Evolutionary conservation across 2,113 vertebrate genomes (phyloP).

Genomic region (Numenius arquata): DNA sequence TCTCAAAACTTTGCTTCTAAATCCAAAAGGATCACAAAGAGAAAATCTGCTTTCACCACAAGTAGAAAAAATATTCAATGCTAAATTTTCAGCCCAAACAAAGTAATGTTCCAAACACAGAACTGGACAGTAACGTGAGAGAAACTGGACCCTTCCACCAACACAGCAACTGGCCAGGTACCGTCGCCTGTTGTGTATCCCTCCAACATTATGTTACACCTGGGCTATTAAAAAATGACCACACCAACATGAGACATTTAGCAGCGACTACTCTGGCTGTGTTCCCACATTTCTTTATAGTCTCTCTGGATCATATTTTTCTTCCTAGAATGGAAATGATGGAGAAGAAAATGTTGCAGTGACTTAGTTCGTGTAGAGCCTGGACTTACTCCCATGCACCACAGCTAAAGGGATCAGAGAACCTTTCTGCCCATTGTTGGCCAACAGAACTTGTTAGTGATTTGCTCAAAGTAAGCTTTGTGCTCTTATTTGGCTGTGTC

Average conservation of each 20-base stretch:
- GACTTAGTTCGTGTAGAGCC: neutral
- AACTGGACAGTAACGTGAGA: neutral
- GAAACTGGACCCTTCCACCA: neutral
- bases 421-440: constrained; percentile 45
- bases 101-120: neutral
- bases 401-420: constrained; percentile 24
- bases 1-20: neutral
- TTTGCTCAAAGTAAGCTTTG: constrained; percentile 63
- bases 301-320: neutral
- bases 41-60: neutral
- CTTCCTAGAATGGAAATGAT: constrained; percentile 65
- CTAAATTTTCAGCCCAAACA: neutral
- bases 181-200: neutral
- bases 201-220: neutral
- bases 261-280: neutral
- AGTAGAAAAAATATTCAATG: neutral
- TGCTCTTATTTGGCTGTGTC: constrained; percentile 71
- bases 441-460: constrained; percentile 60
- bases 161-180: neutral
- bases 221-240: neutral
- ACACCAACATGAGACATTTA: neutral
- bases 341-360: constrained; percentile 14
- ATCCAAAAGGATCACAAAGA: neutral
- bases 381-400: constrained; percentile 18
- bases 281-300: neutral